These are phyloP conservation scores for Dascyllus trimaculatus DNA, from an alignment of 2,113 vertebrate species.

Conservation along the genomic window DNA sequence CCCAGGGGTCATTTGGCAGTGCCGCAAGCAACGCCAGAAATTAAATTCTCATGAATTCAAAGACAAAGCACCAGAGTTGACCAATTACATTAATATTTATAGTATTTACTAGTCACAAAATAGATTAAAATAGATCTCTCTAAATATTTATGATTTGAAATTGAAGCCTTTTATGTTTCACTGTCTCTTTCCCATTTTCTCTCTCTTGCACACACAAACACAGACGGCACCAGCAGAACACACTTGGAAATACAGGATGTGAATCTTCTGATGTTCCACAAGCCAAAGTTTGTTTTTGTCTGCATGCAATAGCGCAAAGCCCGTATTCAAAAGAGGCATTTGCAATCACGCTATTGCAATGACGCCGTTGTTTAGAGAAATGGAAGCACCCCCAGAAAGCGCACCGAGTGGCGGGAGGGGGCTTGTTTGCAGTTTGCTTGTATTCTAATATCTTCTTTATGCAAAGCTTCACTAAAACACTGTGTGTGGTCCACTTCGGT, in stretches of 20 bases:
- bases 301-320: slow-evolving; percentile 47
- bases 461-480: slow-evolving; percentile 63
- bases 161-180: slow-evolving; percentile 47
- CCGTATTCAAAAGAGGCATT: slow-evolving; percentile 58
- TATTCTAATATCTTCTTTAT: slow-evolving; percentile 81
- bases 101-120: slow-evolving; percentile 38
- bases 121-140: slow-evolving; percentile 31
- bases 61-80: not conserved
- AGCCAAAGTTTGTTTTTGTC: slow-evolving; percentile 62
- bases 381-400: slow-evolving; percentile 56
- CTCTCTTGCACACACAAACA: slow-evolving; percentile 56
- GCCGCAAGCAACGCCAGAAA: slow-evolving; percentile 7
- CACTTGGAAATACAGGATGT: slow-evolving; percentile 72
- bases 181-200: slow-evolving; percentile 25
- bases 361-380: slow-evolving; percentile 75
- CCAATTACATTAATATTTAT: not conserved
- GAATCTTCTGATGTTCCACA: slow-evolving; percentile 42
- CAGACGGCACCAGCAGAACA: slow-evolving; percentile 54
- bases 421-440: slow-evolving; percentile 76
- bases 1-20: not conserved
- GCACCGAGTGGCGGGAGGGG: slow-evolving; percentile 42
- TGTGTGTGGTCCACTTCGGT: slow-evolving; percentile 83
- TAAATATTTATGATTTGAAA: slow-evolving; percentile 64
- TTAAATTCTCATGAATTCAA: not conserved
- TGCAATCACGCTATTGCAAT: slow-evolving; percentile 62